These are phyloP conservation scores for Steinernema khuongi DNA, from an alignment of 1,140 invertebrate genomes.

Conservation along the genomic window DNA sequence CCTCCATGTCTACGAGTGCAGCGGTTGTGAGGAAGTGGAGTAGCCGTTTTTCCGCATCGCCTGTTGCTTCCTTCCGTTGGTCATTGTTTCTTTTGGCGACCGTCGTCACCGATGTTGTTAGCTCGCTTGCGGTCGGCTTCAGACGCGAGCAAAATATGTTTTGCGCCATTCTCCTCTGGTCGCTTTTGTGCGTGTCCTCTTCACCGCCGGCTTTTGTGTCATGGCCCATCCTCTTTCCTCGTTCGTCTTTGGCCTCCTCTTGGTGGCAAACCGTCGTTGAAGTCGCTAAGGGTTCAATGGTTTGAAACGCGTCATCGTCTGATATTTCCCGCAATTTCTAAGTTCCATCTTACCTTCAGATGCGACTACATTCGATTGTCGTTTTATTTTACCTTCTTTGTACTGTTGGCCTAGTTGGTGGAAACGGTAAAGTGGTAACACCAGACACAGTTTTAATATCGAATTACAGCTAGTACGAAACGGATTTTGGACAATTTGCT, in stretches of 20 bases:
- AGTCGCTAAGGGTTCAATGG: no score
- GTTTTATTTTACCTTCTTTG: not conserved
- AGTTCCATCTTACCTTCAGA: no score
- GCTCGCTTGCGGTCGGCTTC: not conserved
- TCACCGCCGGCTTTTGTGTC: not conserved
- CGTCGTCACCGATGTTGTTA: not conserved
- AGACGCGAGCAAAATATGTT: not conserved
- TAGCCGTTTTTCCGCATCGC: not conserved
- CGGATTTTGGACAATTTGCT: slow-evolving; percentile 36
- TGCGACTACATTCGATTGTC: not conserved
- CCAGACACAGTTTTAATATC: not conserved
- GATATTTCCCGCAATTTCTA: no score
- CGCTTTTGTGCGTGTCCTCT: not conserved
- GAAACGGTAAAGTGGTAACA: no score
- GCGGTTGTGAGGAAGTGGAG: no score
- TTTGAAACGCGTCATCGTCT: no score
- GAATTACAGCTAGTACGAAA: slow-evolving; percentile 11
- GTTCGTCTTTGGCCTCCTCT: no score
- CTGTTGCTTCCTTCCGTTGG: not conserved
- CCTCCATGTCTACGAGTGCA: no score
- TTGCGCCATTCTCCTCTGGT: not conserved
- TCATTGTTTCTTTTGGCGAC: not conserved
- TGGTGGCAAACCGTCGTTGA: no score
- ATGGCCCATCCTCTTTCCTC: not conserved
- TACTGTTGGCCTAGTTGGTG: not conserved